Conservation (phyloP, 2,113 vertebrate species). For the Oncorhynchus kisutch region DNA sequence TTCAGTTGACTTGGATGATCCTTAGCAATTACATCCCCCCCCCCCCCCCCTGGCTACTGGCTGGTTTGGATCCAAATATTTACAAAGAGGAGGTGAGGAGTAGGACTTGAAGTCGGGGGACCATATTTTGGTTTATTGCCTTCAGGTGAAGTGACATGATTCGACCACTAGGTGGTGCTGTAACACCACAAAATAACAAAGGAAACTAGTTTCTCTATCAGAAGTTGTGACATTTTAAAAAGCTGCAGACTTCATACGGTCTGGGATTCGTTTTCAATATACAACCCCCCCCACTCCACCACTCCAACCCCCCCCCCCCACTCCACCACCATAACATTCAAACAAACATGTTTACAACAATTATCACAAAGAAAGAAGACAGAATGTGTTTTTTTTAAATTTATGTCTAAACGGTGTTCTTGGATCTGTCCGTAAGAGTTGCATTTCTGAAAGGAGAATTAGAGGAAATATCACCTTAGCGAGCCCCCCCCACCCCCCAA, state of each 20-base stretch:
- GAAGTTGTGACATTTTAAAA: not conserved
- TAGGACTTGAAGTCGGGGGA: no score
- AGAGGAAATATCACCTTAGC: not conserved
- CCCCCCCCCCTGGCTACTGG: not conserved
- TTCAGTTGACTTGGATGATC: not conserved
- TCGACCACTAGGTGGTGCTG: conserved; percentile 62
- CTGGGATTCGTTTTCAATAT: not conserved
- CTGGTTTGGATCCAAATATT: not conserved
- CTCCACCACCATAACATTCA: no score
- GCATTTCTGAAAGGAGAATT: not conserved
- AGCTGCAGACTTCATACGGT: not conserved
- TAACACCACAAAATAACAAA: conserved; percentile 33
- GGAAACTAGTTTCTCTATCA: not conserved
- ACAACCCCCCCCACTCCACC: no score
- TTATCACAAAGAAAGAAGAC: not conserved
- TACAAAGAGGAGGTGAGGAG: not conserved
- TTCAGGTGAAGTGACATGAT: not conserved
- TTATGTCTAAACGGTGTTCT: conserved; percentile 11
- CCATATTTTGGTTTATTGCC: not conserved
- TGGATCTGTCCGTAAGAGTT: conserved; percentile 3
- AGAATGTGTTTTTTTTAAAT: conserved; percentile 11
- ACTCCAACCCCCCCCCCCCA: no score
- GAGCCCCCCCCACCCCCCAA: no score
- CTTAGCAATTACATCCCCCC: not conserved
- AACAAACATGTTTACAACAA: conserved; percentile 12